A percentile compares a stretch with the other conserved stretches of the same genome.
Evolutionary conservation across 2,888 invertebrate species (phyloP).

Genomic region (Osmoderma eremita): DNA sequence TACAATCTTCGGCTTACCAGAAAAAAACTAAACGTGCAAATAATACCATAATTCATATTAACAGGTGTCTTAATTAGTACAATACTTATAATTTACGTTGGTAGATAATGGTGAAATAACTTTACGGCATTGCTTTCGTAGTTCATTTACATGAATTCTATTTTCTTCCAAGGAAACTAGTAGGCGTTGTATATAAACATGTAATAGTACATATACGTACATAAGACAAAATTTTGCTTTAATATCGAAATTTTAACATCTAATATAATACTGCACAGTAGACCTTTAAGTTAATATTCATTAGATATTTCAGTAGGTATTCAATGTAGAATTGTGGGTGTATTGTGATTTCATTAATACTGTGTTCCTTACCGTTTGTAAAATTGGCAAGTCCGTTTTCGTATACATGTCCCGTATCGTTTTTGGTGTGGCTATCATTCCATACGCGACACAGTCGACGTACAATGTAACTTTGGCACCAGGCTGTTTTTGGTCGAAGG

Average conservation of each 20-base stretch:
- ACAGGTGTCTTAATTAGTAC: constrained; percentile 17
- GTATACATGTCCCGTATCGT: constrained; percentile 69
- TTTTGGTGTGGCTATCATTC: constrained; percentile 70
- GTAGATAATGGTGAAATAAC: constrained; percentile 18
- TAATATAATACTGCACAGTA: too few relatives aligned
- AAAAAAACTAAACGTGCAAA: too few relatives aligned
- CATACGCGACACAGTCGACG: constrained; percentile 73
- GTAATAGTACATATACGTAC: too few relatives aligned
- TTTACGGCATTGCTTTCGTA: constrained; percentile 12
- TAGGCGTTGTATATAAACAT: constrained; percentile 8
- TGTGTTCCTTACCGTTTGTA: constrained; percentile 68
- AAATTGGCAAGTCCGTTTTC: constrained; percentile 65
- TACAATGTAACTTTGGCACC: constrained; percentile 72
- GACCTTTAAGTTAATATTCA: too few relatives aligned
- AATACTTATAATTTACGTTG: neutral
- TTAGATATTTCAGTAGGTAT: neutral
- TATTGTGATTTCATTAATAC: neutral
- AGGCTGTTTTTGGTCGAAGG: constrained; percentile 67
- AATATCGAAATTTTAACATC: too few relatives aligned
- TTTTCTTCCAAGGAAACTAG: constrained; percentile 5
- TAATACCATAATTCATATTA: too few relatives aligned
- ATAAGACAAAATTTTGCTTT: neutral
- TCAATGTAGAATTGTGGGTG: too few relatives aligned
- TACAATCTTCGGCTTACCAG: too few relatives aligned
- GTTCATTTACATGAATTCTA: constrained; percentile 5